Evolutionary conservation across 2,888 invertebrate genomes (phyloP).

Genomic region (Oxyteleia sp.): DNA sequence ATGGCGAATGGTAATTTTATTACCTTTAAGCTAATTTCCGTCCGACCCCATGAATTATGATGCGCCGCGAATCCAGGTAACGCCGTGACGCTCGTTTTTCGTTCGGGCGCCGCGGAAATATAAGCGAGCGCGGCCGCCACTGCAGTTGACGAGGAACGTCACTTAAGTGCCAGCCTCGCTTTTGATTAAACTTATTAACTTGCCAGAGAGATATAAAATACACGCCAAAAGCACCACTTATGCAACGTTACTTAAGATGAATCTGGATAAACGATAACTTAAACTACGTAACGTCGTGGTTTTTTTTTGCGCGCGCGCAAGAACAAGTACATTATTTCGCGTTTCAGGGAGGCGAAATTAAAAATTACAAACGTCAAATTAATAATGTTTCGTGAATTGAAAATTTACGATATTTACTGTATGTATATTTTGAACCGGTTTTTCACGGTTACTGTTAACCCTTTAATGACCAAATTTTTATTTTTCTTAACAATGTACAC

Average conservation of each 20-base stretch:
- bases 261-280: slow-evolving; percentile 31
- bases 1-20: slow-evolving; percentile 56
- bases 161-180: slow-evolving; percentile 50
- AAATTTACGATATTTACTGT: no score
- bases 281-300: not conserved
- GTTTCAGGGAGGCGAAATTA: no score
- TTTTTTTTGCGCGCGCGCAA: no score
- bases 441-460: no score
- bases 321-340: no score
- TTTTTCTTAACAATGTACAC: no score
- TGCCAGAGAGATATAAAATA: slow-evolving; percentile 31
- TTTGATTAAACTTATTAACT: slow-evolving; percentile 68
- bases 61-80: slow-evolving; percentile 41
- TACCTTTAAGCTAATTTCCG: slow-evolving; percentile 56
- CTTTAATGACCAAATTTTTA: no score
- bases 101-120: slow-evolving; percentile 23
- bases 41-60: slow-evolving; percentile 53
- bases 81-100: slow-evolving; percentile 50
- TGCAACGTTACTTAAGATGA: slow-evolving; percentile 19
- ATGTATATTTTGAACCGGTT: no score
- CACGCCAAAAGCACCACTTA: slow-evolving; percentile 27
- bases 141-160: slow-evolving; percentile 49
- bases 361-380: no score
- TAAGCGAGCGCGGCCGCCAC: slow-evolving; percentile 24
- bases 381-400: no score